Evolutionary conservation across 1,140 invertebrate genomes (phyloP), one percentile per base, ranked within the genome.

Genomic region (Portunus trituberculatus): DNA sequence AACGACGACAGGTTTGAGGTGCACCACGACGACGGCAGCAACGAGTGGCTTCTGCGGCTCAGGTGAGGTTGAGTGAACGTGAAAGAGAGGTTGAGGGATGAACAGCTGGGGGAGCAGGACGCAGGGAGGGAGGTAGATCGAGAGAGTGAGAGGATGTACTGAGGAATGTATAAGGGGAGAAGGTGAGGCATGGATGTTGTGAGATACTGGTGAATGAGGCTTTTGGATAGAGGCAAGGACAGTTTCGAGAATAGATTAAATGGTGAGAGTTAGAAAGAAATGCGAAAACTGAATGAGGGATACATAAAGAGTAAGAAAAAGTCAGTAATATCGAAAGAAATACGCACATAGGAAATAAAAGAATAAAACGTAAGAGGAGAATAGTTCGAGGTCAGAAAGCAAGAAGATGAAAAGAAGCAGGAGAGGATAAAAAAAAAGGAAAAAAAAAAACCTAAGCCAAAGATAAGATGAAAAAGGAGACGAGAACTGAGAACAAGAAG

Each of bases 1-100:
- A 93, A 93, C 14, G 92, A 93, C 39, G 92, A 93, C 29, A 84
- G 92, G 48, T 93, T 93, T 87, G 92, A 93, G 45, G 92, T 93
- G 4, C 92, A 93, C 28, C 92, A 93, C 48, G 92, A 93, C 48
- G 92, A 93, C 45, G 92, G 92, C 46, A 93, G 92, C n/a, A 93
- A 93, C 83, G 92, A 93, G 29, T 93, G 92, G 92, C 45, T 93
- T 10, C 83, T 93, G 16, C 84, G 52, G 29, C 83, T 93, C 45
- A 93, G 92, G 92, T 93, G 45, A 52, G 92, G 67, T n/a, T 76
- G n/a, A 25, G 67, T 12, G 67, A 25, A 76, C 4, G 20, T 20
- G 67, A 7, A 39, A 20, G 67, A 76, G 67, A 20, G 32, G 31
- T 31, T 8, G 91, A 76, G 46, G 8, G 7, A 59, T 20, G 91